These are phyloP conservation scores for Haliclona indistincta DNA, from an alignment of 37 sponge, comb jelly and placozoan species.

Conservation along the genomic window DNA sequence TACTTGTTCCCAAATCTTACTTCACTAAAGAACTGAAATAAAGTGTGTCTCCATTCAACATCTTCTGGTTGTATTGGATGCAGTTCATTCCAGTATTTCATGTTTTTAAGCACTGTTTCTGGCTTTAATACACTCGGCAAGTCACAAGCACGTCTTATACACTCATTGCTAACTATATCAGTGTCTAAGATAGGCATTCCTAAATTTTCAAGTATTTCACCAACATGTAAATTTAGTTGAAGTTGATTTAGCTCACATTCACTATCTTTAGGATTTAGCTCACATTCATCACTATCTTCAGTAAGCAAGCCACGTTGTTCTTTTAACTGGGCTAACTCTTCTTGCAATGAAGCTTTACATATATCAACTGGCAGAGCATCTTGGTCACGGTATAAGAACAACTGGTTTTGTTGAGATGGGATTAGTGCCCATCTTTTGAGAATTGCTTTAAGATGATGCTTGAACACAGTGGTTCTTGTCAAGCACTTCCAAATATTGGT, in stretches of 20 bases:
- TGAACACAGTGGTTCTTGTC: slow-evolving; percentile 7
- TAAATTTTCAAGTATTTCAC: neutral
- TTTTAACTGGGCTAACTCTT: too few relatives aligned
- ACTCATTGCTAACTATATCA: neutral
- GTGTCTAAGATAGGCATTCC: neutral
- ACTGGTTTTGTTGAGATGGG: neutral
- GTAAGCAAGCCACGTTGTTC: neutral
- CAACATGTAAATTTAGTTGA: too few relatives aligned
- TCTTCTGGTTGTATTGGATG: neutral
- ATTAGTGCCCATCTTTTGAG: slow-evolving; percentile 29
- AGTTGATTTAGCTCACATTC: too few relatives aligned
- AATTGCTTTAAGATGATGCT: neutral
- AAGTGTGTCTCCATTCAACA: neutral
- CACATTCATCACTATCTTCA: neutral
- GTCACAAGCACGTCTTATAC: neutral
- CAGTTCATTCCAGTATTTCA: neutral
- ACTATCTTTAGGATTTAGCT: neutral
- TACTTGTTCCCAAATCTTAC: too few relatives aligned
- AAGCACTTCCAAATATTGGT: slow-evolving; percentile 20
- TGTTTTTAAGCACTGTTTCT: neutral
- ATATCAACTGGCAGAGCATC: neutral
- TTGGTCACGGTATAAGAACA: slow-evolving; percentile 8
- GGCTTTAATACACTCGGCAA: neutral
- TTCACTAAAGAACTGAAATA: too few relatives aligned
- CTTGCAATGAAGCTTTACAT: too few relatives aligned